Base-by-base conservation (phyloP, 2,113 vertebrate genomes). In the Triplophysa dalaica region DNA sequence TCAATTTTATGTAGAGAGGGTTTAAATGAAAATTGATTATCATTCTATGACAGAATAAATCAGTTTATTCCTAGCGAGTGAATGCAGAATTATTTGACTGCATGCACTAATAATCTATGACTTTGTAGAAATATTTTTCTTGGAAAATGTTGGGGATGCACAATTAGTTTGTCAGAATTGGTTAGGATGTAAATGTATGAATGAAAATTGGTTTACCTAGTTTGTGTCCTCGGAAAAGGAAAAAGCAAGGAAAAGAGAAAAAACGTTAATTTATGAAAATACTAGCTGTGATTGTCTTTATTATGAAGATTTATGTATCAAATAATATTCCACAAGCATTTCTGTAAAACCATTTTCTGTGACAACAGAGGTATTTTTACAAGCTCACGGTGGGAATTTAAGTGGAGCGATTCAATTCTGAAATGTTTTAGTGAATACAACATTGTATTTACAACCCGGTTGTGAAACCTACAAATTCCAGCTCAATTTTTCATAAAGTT, bases 21-120 rank as follows among this genome's bases (percentile, higher is more conserved):
- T 4, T 60, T 50, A 56, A 70, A 41, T 70, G 33, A 70, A 81
- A 81, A 52, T 24, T 7, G 45, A 62, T 62, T 29, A 77, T 66
- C 13, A 52, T 61, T 70, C 60, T 41, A 16, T 58, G 38, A 56
- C 29, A 21, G 63, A 65, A 67, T 70, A 56, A 80, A 75, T 79
- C 13, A 64, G 12, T 24, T 26, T 13, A 79, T 29, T 43, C 21
- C 13, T 45, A 29, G 16, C 63, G 81, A 68, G 63, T 83, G 33
- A 75, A 80, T 80, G 66, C 78, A 83, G 73, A 67, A 66, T 67
- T 45, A 41, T 22, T 21, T 72, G 26, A 68, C 63, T 68, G 82
- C 78, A 84, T 83, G 78, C 61, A 77, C 52, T 65, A 77, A 67
- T 29, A 77, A 33, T 52, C 70, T 21, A 45, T 67, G 43, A 13